Evolutionary conservation across 2,888 invertebrate genomes (phyloP).

Genomic region (Eupeodes latifasciatus): DNA sequence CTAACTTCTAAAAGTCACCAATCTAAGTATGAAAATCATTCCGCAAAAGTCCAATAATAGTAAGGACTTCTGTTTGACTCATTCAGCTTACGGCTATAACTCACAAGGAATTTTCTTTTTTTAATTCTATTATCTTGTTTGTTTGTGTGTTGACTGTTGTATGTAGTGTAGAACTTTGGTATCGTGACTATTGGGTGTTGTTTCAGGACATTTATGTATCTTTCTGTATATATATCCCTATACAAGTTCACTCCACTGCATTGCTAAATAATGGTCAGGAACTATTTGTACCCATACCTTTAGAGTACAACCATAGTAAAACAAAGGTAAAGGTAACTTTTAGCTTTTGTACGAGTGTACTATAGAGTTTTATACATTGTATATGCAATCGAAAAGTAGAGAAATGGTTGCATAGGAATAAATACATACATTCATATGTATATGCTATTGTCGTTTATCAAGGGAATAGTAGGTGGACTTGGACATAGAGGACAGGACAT

Average conservation of each 20-base stretch:
- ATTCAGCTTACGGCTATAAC: slow-evolving; percentile 38
- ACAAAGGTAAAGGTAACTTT: slow-evolving; percentile 42
- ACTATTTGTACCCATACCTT: neutral
- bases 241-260: slow-evolving; percentile 28
- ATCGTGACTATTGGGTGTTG: slow-evolving; percentile 31
- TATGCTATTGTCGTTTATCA: slow-evolving; percentile 28
- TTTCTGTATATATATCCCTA: neutral
- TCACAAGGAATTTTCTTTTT: slow-evolving; percentile 37
- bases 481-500: slow-evolving; percentile 29
- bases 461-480: slow-evolving; percentile 30
- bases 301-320: slow-evolving; percentile 19
- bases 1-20: slow-evolving; percentile 14
- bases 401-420: slow-evolving; percentile 36
- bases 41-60: slow-evolving; percentile 33
- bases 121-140: slow-evolving; percentile 37
- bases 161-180: slow-evolving; percentile 19
- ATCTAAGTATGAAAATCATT: slow-evolving; percentile 15
- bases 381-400: slow-evolving; percentile 38
- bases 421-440: too few species aligned
- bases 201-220: slow-evolving; percentile 16
- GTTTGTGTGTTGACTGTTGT: slow-evolving; percentile 21
- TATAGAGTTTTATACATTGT: too few species aligned
- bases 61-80: slow-evolving; percentile 44
- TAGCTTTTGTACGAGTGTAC: slow-evolving; percentile 5
- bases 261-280: slow-evolving; percentile 43